A percentile compares a stretch with the other conserved stretches of the same genome.
Conservation (phyloP, 2,797 vertebrate species). For the Falco naumanni region DNA sequence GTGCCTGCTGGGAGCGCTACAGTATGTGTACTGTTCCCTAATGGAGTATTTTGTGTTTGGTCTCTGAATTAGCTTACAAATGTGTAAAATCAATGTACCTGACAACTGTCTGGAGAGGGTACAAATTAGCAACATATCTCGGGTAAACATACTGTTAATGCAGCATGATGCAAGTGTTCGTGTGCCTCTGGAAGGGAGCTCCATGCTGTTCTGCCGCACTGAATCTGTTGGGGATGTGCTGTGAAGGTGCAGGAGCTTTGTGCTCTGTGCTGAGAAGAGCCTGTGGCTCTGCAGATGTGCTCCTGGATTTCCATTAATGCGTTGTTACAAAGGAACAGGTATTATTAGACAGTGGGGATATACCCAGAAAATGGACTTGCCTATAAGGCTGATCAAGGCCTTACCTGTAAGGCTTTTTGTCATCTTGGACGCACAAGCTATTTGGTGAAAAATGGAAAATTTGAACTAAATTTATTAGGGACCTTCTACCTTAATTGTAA, state of each 20-base stretch:
- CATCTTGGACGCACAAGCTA: neutral
- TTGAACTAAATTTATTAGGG: neutral
- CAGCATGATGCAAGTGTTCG: neutral
- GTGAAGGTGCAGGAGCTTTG: neutral
- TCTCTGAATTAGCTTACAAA: neutral
- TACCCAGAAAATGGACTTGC: neutral
- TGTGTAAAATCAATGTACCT: neutral
- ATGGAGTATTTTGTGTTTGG: neutral
- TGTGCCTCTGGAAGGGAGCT: neutral
- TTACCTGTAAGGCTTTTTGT: neutral
- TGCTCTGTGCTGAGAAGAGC: neutral
- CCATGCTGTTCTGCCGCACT: neutral
- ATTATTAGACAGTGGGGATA: neutral
- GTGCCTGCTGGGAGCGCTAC: neutral
- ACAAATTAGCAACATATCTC: neutral
- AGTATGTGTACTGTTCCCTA: neutral
- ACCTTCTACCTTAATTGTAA: neutral
- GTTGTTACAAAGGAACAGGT: neutral
- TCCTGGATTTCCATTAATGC: neutral
- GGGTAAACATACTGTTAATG: neutral
- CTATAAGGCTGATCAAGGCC: neutral
- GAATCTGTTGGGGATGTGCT: neutral
- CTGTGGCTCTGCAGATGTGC: neutral
- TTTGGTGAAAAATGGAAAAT: neutral
- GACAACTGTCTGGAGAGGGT: neutral